A percentile compares a stretch with the other conserved stretches of the same genome.
phyloP scores from a whole-genome alignment of 2,113 vertebrate species.

The Stomatorhinus ivindoensis region DNA sequence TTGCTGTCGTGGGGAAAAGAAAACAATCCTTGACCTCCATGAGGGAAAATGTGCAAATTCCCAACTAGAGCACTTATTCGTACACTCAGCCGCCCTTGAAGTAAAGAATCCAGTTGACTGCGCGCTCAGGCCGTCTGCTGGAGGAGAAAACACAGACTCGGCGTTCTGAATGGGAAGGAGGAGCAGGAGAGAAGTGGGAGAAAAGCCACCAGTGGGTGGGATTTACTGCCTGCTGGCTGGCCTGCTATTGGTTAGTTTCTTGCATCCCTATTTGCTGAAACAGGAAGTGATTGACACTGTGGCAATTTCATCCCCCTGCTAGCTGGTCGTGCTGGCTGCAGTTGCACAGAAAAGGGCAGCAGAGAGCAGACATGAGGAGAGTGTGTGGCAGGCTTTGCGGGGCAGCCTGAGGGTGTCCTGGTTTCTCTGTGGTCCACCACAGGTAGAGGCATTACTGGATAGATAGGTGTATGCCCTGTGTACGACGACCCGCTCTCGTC shows the following conservation, averaged over 20 bases:
- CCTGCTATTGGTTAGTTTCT: background rate
- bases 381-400: background rate
- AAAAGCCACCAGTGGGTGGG: background rate
- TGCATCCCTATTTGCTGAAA: background rate
- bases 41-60: background rate
- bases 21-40: background rate
- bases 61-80: background rate
- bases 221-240: background rate
- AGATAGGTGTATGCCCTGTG: background rate
- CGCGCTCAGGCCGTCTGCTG: background rate
- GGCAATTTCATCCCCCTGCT: background rate
- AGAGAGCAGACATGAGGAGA: background rate
- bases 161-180: background rate
- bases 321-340: background rate
- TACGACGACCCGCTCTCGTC: background rate
- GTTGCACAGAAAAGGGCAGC: background rate
- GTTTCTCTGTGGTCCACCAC: background rate
- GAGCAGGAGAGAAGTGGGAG: background rate
- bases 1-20: background rate
- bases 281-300: background rate
- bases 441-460: background rate
- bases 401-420: background rate
- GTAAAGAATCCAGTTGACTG: background rate
- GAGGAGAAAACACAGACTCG: background rate
- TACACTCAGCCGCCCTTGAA: background rate